Base-by-base conservation (phyloP, 2,797 vertebrate genomes). In the Macropodus opercularis region DNA sequence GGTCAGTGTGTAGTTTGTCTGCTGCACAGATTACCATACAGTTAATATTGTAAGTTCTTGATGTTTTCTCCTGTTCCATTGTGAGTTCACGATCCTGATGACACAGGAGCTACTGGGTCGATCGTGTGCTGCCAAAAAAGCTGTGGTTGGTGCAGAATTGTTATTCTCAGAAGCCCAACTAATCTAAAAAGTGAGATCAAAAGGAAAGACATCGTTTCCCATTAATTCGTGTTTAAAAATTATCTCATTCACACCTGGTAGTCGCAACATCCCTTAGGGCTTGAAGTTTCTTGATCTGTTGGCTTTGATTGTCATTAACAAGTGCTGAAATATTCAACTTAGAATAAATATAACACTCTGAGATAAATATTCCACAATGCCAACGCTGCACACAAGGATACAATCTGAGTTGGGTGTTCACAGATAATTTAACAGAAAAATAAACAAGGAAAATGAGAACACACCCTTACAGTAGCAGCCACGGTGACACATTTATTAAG, bases 271-370 rank as follows among this genome's bases (percentile, higher is more conserved):
- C 22, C 3, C 12, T 29, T 59, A 27, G 0, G 1, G 14, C 22
- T 27, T 11, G 3, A 32, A 6, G 23, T 36, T 46, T 43, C 49
- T 73, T 46, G 5, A 29, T 14, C n/a, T 55, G 18, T 15, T 5
- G 14, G 14, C 36, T 43, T 2, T 48, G 38, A 60, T 22, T 75
- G 56, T 63, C 46, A 68, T 40, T 39, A 64, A 14, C 29, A 52
- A 41, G 56, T 38, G 57, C 43, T 64, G 48, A 58, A 32, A 65
- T 40, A 51, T 39, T 32, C 12, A 23, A 50, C n/a, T 35, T 6
- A 41, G 27, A 66, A 48, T 51, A 72, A 77, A 75, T 44, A 74
- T 35, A 18, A 27, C 48, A 5, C 42, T 50, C 56, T 69, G 22
- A 47, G 32, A 27, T 61, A 64, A 73, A 67, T 62, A 68, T 23